Evolutionary conservation across 1,140 invertebrate species (phyloP).

Genomic region (Drosophila ambigua): DNA sequence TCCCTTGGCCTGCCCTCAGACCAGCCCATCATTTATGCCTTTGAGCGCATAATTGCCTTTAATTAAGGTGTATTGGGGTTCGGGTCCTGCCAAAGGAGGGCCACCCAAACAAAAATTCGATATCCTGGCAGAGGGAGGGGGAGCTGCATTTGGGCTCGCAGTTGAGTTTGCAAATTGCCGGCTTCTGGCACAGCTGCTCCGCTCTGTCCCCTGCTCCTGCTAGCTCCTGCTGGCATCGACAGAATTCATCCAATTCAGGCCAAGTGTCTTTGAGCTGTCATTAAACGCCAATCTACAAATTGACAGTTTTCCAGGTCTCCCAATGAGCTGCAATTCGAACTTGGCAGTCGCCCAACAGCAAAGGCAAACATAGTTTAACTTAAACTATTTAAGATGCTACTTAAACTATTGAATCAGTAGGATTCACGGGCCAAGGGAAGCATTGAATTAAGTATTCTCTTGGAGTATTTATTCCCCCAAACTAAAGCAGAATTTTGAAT

Average conservation of each 20-base stretch:
- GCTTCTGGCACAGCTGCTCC: slow-evolving; percentile 8
- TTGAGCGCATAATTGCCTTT: slow-evolving; percentile 80
- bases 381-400: neutral
- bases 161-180: slow-evolving; percentile 46
- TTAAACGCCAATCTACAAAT: slow-evolving; percentile 54
- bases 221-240: slow-evolving; percentile 31
- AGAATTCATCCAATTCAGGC: slow-evolving; percentile 38
- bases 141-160: neutral
- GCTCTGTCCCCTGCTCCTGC: slow-evolving; percentile 22
- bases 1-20: slow-evolving; percentile 8
- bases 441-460: slow-evolving; percentile 24
- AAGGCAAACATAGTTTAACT: slow-evolving; percentile 6
- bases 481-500: slow-evolving; percentile 8
- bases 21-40: slow-evolving; percentile 74
- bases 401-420: slow-evolving; percentile 20
- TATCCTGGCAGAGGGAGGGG: slow-evolving; percentile 37
- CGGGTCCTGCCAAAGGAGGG: slow-evolving; percentile 23
- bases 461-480: slow-evolving; percentile 1
- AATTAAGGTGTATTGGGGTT: slow-evolving; percentile 74
- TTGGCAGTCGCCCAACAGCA: slow-evolving; percentile 19
- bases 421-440: slow-evolving; percentile 16
- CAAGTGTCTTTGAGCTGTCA: slow-evolving; percentile 70
- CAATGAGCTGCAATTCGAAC: slow-evolving; percentile 32
- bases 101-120: slow-evolving; percentile 65
- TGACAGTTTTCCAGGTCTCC: slow-evolving; percentile 62